Base-by-base conservation (phyloP, 1,140 invertebrate genomes). In the Diorhabda carinulata region DNA sequence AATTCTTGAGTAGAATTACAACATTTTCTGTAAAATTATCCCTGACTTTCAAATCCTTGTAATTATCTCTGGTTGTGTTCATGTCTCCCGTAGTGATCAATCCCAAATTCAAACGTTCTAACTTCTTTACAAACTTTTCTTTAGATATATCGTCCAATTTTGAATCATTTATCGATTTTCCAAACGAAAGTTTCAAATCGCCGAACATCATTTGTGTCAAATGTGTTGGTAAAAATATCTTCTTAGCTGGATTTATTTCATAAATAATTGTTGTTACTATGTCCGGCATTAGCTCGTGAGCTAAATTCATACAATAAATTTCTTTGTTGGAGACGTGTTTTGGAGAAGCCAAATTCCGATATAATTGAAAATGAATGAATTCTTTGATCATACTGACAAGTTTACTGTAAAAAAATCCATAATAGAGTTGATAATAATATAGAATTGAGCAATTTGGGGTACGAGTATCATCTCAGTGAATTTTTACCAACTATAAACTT, bases 351-450 rank as follows among this genome's bases (percentile, higher is more conserved):
- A 62, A 62, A 3, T 43, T 6, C 44, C 41, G 42, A 44, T 62
- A 62, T 10, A 62, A 9, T 43, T 62, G 61, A 6, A 62, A 62
- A 43, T 43, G 43, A 3, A 43, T 43, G 43, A 62, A 62, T 10
- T 62, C 61, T 62, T 62, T 41, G 44, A 62, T n/a, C n/a, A 62
- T n/a, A 10, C 44, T 43, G 8, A 62, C 61, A 7, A 62, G 61
- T 43, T 10, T 6, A 5, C 61, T 62, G 43, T 43, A 62, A 62
- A 43, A 25, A 52, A 52, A 6, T 25, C 25, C 25, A 25, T 25
- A 25, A 25, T 25, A 25, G 25, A 25, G 25, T 25, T 0, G 25
- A 25, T 25, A 25, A 25, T 25, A 25, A 25, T 25, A 25, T 25
- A 25, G 25, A 25, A 25, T 1, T 25, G 25, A 25, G 25, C 25